Percentiles rank a stretch among this genome's conserved stretches.
phyloP scores from a whole-genome alignment of 2,113 vertebrate genomes.

The Synodontis membranacea region DNA sequence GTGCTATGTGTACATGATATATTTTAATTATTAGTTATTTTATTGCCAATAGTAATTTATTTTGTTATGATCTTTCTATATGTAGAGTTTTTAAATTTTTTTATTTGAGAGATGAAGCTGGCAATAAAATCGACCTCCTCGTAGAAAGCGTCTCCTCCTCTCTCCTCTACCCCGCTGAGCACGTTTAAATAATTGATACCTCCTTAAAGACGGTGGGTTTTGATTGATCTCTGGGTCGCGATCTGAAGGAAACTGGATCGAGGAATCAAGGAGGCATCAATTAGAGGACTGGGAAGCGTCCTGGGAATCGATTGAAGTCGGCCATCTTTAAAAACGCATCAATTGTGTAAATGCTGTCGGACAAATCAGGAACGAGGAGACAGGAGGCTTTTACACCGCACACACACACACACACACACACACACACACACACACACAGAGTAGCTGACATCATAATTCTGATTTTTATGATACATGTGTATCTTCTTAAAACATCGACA shows the following conservation, averaged over 20 bases:
- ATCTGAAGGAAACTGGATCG: background rate
- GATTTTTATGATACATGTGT: too few species aligned
- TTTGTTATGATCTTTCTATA: background rate
- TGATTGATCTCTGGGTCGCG: background rate
- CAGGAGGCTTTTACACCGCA: background rate
- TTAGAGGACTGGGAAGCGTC: background rate
- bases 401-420: background rate
- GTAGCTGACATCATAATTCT: too few species aligned
- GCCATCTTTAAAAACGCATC: constrained; percentile 16
- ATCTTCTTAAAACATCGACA: too few species aligned
- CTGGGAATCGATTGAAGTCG: background rate
- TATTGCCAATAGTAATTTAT: too few species aligned
- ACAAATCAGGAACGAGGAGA: background rate
- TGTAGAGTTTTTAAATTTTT: background rate
- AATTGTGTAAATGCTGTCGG: background rate
- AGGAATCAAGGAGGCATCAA: constrained; percentile 12
- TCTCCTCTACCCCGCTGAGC: background rate
- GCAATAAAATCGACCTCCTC: background rate
- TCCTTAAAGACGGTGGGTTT: background rate
- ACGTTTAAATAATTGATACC: constrained; percentile 5
- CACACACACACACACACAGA: constrained; percentile 1
- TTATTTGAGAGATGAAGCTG: background rate
- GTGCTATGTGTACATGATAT: background rate
- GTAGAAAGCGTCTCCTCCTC: background rate
- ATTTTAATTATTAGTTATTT: too few species aligned